Evolutionary conservation across 2,888 invertebrate species (phyloP), one percentile per base, ranked within the genome.

Genomic region (Coenonympha arcania): DNA sequence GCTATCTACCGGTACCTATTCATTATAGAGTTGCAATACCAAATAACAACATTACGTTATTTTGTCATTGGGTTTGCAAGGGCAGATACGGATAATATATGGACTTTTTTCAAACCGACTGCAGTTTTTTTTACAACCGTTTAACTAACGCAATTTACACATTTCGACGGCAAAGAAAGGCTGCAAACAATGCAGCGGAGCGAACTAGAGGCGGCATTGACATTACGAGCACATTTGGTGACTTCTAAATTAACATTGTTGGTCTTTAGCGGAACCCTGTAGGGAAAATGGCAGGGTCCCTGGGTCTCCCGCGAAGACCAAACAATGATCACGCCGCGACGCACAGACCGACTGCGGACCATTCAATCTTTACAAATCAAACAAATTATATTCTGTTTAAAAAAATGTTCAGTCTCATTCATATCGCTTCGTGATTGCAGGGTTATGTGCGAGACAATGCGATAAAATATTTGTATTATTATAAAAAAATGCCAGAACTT

Each of bases 311-410:
- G 82, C 73, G 73, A 76, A 68, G 70, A 55, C 53, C 73, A 73
- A 69, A 85, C 85, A 85, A 85, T 75, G 69, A 60, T 56, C 59
- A 63, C 65, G 68, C 63, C 64, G 65, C 69, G 69, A 68, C 68
- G 71, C 68, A 73, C 74, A 73, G 54, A 44, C 72, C 69, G 68
- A 71, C 72, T 58, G 57, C 52, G 60, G 64, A 63, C 76, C 66
- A 79, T 81, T 80, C 78, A 75, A 69, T 77, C 81, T 75, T 76
- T 79, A 82, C 79, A 85, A 84, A 81, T 82, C 81, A 83, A 80
- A 83, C 81, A 83, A 82, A 84, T 84, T 84, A 79, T 82, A 79
- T 80, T 79, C n/a, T 79, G 72, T 76, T 70, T 69, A 72, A 80
- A 78, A 76, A 78, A 73, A 28, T 30, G 64, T 68, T 70, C 69